A percentile compares a stretch with the other conserved stretches of the same genome.
These are phyloP conservation scores for Erinaceus europaeus DNA, from an alignment of 2,113 vertebrate genomes.

Conservation along the genomic window DNA sequence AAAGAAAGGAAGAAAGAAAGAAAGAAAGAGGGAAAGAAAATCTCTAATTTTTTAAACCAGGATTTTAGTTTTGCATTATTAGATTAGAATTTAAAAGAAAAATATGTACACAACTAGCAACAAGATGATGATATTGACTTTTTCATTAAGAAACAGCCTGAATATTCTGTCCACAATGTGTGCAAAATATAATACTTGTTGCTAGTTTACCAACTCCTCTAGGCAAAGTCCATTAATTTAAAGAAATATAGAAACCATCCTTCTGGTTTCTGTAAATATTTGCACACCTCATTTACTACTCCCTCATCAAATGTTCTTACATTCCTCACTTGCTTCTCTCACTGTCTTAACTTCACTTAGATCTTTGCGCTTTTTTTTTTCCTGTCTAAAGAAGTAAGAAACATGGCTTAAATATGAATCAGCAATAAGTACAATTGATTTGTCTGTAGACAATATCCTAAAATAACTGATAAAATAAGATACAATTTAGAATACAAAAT, in stretches of 20 bases:
- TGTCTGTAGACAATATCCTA: neutral
- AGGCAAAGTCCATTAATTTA: neutral
- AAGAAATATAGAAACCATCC: neutral
- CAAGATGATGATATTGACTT: neutral
- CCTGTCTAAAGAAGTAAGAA: neutral
- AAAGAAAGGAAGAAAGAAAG: too few relatives aligned
- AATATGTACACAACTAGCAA: neutral
- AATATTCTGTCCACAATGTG: neutral
- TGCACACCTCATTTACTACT: neutral
- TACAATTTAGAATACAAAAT: neutral
- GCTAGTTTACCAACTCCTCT: neutral
- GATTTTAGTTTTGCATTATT: neutral
- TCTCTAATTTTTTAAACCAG: too few relatives aligned
- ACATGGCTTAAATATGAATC: slow-evolving; percentile 10
- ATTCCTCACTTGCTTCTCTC: neutral
- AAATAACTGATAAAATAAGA: neutral
- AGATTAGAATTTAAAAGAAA: neutral
- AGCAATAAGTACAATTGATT: neutral
- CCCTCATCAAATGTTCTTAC: neutral
- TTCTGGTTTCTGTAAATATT: neutral
- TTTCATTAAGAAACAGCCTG: neutral
- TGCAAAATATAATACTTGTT: neutral
- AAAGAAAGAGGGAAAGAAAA: too few relatives aligned
- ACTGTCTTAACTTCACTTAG: neutral
- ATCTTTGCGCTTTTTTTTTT: slow-evolving; percentile 12